Evolutionary conservation across 1,140 invertebrate species (phyloP).

Genomic region (Temnothorax nylanderi): DNA sequence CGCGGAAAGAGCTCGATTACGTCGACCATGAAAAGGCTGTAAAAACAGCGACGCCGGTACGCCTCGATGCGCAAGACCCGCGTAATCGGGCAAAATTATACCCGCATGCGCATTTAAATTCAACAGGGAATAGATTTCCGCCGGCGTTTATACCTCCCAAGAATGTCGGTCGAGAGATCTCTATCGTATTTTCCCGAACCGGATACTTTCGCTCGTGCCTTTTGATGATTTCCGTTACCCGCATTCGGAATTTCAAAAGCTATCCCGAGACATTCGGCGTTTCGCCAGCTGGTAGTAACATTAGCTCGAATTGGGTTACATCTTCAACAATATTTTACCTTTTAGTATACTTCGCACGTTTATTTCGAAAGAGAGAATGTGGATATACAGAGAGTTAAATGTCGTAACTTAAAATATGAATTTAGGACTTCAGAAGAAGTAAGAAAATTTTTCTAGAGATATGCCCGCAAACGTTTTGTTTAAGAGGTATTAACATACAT

Average conservation of each 20-base stretch:
- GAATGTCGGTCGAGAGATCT: slow-evolving; percentile 37
- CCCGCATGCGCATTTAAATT: slow-evolving; percentile 13
- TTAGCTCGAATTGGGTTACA: neutral
- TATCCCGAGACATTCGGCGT: neutral
- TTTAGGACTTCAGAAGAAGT: neutral
- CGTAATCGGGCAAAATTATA: slow-evolving; percentile 51
- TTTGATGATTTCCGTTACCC: neutral
- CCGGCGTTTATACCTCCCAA: neutral
- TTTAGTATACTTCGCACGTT: neutral
- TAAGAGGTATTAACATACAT: neutral
- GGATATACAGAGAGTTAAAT: neutral
- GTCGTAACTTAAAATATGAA: neutral
- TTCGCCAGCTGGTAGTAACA: neutral
- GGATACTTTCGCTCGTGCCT: slow-evolving; percentile 23
- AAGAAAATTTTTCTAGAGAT: neutral
- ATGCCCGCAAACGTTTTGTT: neutral
- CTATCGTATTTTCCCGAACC: slow-evolving; percentile 14
- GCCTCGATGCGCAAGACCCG: slow-evolving; percentile 11
- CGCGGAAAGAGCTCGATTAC: slow-evolving; percentile 51
- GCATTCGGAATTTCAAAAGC: slow-evolving; percentile 15
- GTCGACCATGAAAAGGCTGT: slow-evolving; percentile 35
- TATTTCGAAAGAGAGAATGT: neutral
- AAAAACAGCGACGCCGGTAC: slow-evolving; percentile 26
- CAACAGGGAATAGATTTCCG: slow-evolving; percentile 24
- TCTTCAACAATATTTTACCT: neutral